Conservation (phyloP, 2,797 vertebrate genomes). For the Mormyrops attenuatus region DNA sequence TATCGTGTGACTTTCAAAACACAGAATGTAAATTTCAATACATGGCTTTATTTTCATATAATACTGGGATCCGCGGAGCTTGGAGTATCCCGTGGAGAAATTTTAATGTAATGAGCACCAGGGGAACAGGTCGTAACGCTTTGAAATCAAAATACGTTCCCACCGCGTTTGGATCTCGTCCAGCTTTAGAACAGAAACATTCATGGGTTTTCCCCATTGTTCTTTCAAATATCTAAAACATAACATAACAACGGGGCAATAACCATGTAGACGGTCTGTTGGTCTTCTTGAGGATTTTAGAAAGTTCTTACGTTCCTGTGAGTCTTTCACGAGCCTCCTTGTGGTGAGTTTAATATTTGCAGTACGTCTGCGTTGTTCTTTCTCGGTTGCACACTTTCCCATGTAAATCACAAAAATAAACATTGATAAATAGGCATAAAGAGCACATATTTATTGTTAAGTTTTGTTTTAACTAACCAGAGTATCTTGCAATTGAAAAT, state of each 20-base stretch:
- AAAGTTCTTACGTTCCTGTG: neutral
- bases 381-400: neutral
- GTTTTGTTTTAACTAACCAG: neutral
- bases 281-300: neutral
- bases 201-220: neutral
- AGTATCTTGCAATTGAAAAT: neutral
- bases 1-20: neutral
- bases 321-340: conserved; percentile 9
- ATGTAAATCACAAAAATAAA: neutral
- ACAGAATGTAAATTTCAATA: neutral
- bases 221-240: neutral
- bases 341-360: conserved; percentile 10
- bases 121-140: conserved; percentile 8
- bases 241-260: neutral
- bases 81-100: neutral
- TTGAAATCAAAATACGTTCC: conserved; percentile 6
- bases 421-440: neutral
- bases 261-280: neutral
- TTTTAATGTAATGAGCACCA: neutral
- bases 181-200: conserved; percentile 1
- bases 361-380: neutral
- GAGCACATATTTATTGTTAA: neutral
- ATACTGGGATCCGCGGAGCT: neutral
- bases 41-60: neutral
- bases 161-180: neutral